A percentile compares a stretch with the other conserved stretches of the same genome.
Conservation (phyloP, 2,113 vertebrate genomes). For the Archocentrus centrarchus region DNA sequence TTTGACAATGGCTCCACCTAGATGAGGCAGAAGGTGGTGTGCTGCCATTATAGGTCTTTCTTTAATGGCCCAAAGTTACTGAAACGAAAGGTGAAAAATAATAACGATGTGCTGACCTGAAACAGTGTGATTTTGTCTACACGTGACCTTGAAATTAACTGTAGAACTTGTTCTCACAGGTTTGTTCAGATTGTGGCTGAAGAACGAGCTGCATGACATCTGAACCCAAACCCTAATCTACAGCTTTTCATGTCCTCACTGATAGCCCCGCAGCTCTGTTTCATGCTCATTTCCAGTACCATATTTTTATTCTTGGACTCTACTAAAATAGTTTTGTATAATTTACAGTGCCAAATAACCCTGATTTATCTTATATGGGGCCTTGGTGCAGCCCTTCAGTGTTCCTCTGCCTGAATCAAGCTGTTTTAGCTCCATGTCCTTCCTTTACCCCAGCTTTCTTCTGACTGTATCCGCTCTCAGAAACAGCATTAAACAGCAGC, state of each 20-base stretch:
- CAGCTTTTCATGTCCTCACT: background rate
- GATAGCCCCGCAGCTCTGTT: background rate
- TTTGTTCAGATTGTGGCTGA: background rate
- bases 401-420: background rate
- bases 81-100: no score
- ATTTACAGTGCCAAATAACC: background rate
- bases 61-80: background rate
- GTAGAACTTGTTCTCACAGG: background rate
- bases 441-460: background rate
- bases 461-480: background rate
- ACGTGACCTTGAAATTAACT: background rate
- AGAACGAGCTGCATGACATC: background rate
- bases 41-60: background rate
- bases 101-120: no score
- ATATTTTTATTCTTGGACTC: background rate
- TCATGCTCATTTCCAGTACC: background rate
- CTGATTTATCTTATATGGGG: accelerated
- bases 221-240: background rate
- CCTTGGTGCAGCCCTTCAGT: background rate
- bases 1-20: conserved; percentile 10
- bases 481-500: background rate
- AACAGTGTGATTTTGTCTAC: background rate
- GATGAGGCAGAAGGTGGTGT: background rate
- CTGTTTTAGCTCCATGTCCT: background rate
- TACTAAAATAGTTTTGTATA: background rate